Base-by-base conservation (phyloP, 2,888 invertebrate genomes). In the Hydropsyche betteni region DNA sequence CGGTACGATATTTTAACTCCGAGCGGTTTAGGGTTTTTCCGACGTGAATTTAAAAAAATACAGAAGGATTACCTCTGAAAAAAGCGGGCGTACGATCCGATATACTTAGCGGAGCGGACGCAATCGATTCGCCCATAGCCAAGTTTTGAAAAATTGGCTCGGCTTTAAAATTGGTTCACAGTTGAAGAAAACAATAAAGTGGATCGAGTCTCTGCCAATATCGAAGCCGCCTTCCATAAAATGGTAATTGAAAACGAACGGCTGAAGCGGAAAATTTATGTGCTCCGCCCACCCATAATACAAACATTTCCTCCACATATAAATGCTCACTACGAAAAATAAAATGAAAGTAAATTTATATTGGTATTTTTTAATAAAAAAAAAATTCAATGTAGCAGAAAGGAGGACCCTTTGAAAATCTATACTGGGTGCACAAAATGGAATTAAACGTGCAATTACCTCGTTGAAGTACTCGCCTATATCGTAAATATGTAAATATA, bases 151-250 rank as follows among this genome's bases (percentile, higher is more conserved):
- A 64, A 64, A 64, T 64, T 64, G 64, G 64, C 64, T 33, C 34
- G n/a, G 36, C 64, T 64, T 64, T 64, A 12, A 64, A 64, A 64
- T 64, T 64, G 64, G 64, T 64, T 64, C 64, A 36, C 64, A 64
- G 64, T 64, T 64, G 12, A 34, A 64, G 64, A 64, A 64, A 64
- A 64, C 64, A 64, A 64, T 64, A 64, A 64, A 64, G 64, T 64
- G 33, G 64, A 12, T 24, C 36, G 12, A 36, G 33, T 36, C 64
- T 64, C 44, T 64, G 64, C 64, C 64, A 64, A 64, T 64, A 36
- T 34, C 64, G 64, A 44, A 44, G 44, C n/a, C 64, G 24, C 34
- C 64, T 12, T 12, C 64, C 64, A 64, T 64, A 64, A 64, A 64
- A 64, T 64, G 12, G 64, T 36, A 64, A 64, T 64, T 64, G 64